Percentiles rank a stretch among this genome's conserved stretches.
phyloP scores from a whole-genome alignment of 2,113 vertebrate species.

The Dicerorhinus sumatrensis region DNA sequence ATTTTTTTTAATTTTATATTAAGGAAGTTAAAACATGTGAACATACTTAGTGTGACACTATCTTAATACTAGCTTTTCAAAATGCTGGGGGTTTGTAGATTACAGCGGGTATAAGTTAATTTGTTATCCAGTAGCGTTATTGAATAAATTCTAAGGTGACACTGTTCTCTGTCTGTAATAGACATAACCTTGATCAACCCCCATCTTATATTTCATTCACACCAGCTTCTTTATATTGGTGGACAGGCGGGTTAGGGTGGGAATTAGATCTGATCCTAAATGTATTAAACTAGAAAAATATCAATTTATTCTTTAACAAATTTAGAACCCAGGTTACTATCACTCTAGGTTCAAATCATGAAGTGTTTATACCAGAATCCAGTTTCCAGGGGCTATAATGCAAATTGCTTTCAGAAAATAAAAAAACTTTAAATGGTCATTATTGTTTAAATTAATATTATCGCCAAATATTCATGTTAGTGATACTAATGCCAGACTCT shows the following conservation, averaged over 20 bases:
- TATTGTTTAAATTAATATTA: neutral
- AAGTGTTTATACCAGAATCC: neutral
- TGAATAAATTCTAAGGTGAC: neutral
- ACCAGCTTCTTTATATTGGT: neutral
- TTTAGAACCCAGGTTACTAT: neutral
- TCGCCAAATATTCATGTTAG: neutral
- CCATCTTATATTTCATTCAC: neutral
- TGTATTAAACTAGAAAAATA: neutral
- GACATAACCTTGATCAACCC: neutral
- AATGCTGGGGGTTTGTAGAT: neutral
- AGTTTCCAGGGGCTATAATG: neutral
- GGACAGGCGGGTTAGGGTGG: neutral
- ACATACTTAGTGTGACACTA: neutral
- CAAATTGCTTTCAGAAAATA: slow-evolving; percentile 13
- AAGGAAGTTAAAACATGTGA: neutral
- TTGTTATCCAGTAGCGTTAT: neutral
- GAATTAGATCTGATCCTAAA: neutral
- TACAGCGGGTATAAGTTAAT: neutral
- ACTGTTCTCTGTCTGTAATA: neutral
- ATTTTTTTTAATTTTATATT: neutral
- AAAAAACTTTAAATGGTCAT: neutral
- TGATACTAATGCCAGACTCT: neutral
- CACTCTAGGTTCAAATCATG: neutral
- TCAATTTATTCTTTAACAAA: neutral
- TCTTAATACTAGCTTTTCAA: neutral